A percentile compares a stretch with the other conserved stretches of the same genome.
Evolutionary conservation across 2,113 vertebrate species (phyloP).

Genomic region (Forbesichthys papilliferus): DNA sequence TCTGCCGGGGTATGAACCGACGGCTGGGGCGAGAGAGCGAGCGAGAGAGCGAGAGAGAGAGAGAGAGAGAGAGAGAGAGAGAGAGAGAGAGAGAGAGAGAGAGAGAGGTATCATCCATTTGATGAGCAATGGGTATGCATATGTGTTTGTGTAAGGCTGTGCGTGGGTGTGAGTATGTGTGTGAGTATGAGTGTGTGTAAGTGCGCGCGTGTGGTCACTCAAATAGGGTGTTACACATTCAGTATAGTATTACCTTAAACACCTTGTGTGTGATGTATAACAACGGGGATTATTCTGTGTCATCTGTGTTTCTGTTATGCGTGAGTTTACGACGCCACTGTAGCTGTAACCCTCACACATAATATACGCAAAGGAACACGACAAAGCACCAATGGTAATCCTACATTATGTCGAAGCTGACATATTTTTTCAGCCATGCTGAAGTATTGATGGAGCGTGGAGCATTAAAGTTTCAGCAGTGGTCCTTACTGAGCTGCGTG

Average conservation of each 20-base stretch:
- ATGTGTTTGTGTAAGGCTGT: constrained; percentile 12
- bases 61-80: too few species aligned
- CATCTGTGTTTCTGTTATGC: too few species aligned
- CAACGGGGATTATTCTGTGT: too few species aligned
- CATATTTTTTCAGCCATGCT: constrained; percentile 46
- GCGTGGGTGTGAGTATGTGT: background rate
- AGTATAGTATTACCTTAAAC: too few species aligned
- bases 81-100: background rate
- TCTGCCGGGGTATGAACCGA: too few species aligned
- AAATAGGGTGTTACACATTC: too few species aligned
- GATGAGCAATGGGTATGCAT: constrained; percentile 1
- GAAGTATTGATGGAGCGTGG: constrained; percentile 48
- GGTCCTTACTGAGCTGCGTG: background rate
- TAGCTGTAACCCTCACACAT: too few species aligned
- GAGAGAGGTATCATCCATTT: constrained; percentile 5
- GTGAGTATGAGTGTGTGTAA: background rate
- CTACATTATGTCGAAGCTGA: background rate
- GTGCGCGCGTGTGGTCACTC: background rate
- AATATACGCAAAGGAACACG: too few species aligned
- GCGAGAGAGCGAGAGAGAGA: too few species aligned
- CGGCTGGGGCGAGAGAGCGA: too few species aligned
- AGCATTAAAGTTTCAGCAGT: constrained; percentile 44
- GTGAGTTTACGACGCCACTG: background rate
- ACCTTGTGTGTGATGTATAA: too few species aligned
- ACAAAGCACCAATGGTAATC: background rate